Evolutionary conservation across 2,113 vertebrate species (phyloP), one percentile per base, ranked within the genome.

Genomic region (Catharus fuscescens): DNA sequence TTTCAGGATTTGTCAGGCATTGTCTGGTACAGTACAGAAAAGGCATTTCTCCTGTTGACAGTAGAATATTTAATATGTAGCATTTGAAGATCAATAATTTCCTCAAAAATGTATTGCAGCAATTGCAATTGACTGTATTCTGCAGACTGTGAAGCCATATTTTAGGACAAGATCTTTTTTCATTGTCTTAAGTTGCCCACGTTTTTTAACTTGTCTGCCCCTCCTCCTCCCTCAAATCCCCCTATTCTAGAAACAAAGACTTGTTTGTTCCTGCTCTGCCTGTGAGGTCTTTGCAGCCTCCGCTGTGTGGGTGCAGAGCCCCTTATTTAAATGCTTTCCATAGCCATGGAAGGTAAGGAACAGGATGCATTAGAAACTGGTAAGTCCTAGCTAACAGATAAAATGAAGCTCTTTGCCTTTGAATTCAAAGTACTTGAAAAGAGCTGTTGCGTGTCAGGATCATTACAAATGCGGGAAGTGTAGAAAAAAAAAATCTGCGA

Each of bases 241-340:
- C 65, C 79, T 91, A 80, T 94, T 88, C 32, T n/a, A 44, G 96
- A 97, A 98, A 98, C 97, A 98, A 98, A 98, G 97, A 57, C 81
- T 81, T 95, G 83, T 96, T 97, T 98, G 97, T 97, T 96, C 94
- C 88, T 95, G 70, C 56, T 90, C 98, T 97, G 95, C 98, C 79
- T 98, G 98, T 98, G 98, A 98, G 98, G 98, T 98, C 98, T 96
- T 50, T 88, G 86, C 94, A 95, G 83, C 73, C 94, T 94, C 72
- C 3, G 2, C 90, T 83, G 34, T 95, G 94, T 97, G 97, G 94
- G 96, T 95, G 88, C 89, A 56, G 65, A 88, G 92, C 87, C 94
- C 95, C 94, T 88, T 88, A 96, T 96, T 95, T 92, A 97, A 97
- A 94, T 91, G 80, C 71, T 79, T 95, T 93, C 81, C 92, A 95